Conservation (phyloP, 1,140 invertebrate genomes). For the Panulirus ornatus region DNA sequence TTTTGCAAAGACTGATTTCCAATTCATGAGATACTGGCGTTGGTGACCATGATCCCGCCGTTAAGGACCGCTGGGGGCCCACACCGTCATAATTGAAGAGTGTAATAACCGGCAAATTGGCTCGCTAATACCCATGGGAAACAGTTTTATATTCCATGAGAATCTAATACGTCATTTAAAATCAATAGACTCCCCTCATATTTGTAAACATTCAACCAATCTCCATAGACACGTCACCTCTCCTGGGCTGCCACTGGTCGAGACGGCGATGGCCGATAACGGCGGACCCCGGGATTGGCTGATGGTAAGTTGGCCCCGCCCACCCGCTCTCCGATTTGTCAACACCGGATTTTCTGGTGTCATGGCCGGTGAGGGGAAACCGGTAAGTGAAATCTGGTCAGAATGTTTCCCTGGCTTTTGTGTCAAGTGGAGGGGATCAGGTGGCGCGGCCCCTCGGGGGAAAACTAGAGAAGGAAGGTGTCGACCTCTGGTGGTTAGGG, state of each 20-base stretch:
- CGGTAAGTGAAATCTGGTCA: constrained; percentile 23
- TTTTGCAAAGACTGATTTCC: constrained; percentile 14
- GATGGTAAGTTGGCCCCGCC: neutral
- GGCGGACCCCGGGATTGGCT: constrained; percentile 22
- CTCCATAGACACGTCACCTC: neutral
- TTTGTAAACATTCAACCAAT: constrained; percentile 45
- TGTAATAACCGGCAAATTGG: constrained; percentile 68
- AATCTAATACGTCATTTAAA: constrained; percentile 62
- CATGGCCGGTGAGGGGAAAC: constrained; percentile 47
- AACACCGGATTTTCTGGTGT: constrained; percentile 23
- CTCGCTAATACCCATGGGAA: constrained; percentile 65
- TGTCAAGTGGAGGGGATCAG: constrained; percentile 37
- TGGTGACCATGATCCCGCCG: constrained; percentile 19
- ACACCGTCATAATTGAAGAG: constrained; percentile 26
- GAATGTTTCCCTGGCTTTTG: constrained; percentile 22
- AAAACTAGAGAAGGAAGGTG: neutral
- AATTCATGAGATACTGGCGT: constrained; percentile 26
- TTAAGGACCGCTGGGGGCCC: neutral
- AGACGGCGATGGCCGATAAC: constrained; percentile 25
- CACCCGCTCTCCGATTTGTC: constrained; percentile 2
- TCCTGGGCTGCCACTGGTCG: constrained; percentile 15
- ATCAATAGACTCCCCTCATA: constrained; percentile 62
- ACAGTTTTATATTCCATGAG: constrained; percentile 52
- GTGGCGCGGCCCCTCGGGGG: neutral
- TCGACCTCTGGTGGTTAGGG: neutral